Conservation (phyloP, 2,888 invertebrate species). For the Caenorhabditis becei region DNA sequence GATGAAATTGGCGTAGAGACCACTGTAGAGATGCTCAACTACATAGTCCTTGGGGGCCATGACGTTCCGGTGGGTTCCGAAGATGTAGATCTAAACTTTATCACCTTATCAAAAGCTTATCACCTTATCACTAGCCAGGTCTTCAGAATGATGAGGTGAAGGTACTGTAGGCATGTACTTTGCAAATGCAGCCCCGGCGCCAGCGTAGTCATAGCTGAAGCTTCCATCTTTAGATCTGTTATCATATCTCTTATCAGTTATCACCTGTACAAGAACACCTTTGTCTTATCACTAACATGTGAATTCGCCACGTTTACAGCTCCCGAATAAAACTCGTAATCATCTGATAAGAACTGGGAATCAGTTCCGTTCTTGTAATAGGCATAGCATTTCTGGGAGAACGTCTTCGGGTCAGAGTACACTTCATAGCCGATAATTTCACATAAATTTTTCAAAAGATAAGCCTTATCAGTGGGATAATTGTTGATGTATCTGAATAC, state of each 20-base stretch:
- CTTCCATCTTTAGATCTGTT: not conserved
- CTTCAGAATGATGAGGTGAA: slow-evolving; percentile 65
- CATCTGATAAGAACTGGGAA: slow-evolving; percentile 41
- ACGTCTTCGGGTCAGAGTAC: slow-evolving; percentile 15
- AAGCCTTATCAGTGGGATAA: not conserved
- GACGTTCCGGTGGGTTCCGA: slow-evolving; percentile 61
- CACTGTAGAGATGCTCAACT: slow-evolving; percentile 61
- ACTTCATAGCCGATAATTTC: slow-evolving; percentile 41
- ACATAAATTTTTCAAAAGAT: slow-evolving; percentile 26
- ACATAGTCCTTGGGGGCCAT: slow-evolving; percentile 55
- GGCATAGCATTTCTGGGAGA: slow-evolving; percentile 12
- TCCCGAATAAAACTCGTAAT: slow-evolving; percentile 40
- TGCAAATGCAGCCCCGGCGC: slow-evolving; percentile 51
- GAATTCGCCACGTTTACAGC: slow-evolving; percentile 21
- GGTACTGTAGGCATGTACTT: slow-evolving; percentile 36
- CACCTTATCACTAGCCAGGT: slow-evolving; percentile 49
- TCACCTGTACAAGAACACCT: slow-evolving; percentile 48
- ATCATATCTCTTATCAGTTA: not conserved
- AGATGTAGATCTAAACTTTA: slow-evolving; percentile 52
- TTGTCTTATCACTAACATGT: slow-evolving; percentile 21
- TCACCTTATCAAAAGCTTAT: slow-evolving; percentile 8
- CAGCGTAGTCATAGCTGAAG: slow-evolving; percentile 53
- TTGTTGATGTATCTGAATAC: slow-evolving; percentile 23
- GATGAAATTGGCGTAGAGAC: slow-evolving; percentile 63
- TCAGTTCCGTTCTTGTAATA: slow-evolving; percentile 16